Conservation (phyloP, 2,797 vertebrate genomes). For the Oceanodroma leucorhoa region DNA sequence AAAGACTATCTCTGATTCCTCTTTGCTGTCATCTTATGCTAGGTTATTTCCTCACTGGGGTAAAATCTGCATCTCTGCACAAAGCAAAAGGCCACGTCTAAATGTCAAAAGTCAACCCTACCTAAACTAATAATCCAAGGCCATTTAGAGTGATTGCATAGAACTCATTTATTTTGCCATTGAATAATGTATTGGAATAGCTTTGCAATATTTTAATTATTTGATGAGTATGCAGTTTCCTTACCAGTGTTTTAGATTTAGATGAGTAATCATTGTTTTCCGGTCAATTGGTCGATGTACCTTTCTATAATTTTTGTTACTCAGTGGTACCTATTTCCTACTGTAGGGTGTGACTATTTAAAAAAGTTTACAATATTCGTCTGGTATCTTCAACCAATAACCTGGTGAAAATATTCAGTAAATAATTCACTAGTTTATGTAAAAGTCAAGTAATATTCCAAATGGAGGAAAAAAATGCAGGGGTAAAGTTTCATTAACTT, state of each 20-base stretch:
- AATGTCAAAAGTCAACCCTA: not conserved
- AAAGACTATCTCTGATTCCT: not conserved
- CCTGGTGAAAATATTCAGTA: not conserved
- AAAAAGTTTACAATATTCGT: not conserved
- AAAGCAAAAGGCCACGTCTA: not conserved
- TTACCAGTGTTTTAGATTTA: not conserved
- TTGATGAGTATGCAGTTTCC: not conserved
- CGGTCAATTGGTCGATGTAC: not conserved
- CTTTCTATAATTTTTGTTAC: not conserved
- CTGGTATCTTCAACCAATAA: not conserved
- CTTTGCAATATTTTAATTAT: conserved; percentile 31
- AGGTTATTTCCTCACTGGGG: not conserved
- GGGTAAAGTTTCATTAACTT: not conserved
- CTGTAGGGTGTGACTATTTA: not conserved
- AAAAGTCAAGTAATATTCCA: not conserved
- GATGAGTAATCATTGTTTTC: not conserved
- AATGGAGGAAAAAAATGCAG: not conserved
- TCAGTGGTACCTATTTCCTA: not conserved
- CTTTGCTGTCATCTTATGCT: not conserved
- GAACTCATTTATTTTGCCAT: not conserved
- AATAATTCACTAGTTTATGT: not conserved
- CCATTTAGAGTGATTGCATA: not conserved
- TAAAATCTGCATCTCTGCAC: not conserved
- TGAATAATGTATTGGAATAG: conserved; percentile 7
- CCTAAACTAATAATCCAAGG: not conserved